phyloP scores from a whole-genome alignment of 2,797 vertebrate genomes.

The Antrozous pallidus region DNA sequence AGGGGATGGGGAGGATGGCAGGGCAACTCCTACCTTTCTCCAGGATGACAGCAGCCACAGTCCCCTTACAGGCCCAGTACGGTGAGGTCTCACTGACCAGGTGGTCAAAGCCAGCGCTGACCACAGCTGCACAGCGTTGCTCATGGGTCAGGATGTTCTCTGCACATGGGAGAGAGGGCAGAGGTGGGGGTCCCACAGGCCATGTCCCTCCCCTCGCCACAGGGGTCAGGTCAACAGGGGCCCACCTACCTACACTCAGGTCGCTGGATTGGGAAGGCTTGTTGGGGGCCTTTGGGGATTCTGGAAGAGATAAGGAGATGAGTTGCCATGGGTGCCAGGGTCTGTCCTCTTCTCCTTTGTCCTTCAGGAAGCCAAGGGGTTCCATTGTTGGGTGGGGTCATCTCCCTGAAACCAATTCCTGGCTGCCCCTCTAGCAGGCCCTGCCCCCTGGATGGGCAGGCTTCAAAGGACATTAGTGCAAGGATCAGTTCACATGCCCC shows the following conservation, averaged over 20 bases:
- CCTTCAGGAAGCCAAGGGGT: neutral
- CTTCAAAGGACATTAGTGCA: neutral
- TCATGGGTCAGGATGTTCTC: conserved; percentile 70
- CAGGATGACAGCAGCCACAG: conserved; percentile 75
- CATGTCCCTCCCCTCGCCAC: rapidly evolving
- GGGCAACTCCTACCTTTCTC: conserved; percentile 70
- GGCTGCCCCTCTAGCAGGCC: neutral
- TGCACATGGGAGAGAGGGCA: neutral
- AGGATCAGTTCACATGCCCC: neutral
- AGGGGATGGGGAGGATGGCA: too few relatives aligned
- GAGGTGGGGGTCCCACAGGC: neutral
- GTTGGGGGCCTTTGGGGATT: neutral
- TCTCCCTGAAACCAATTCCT: neutral
- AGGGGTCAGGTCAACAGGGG: neutral
- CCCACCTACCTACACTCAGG: conserved; percentile 30
- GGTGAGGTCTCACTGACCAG: conserved; percentile 44
- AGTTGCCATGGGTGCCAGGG: neutral
- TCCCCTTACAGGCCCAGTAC: conserved; percentile 63
- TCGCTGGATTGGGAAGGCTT: neutral
- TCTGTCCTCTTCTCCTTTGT: neutral
- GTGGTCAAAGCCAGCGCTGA: conserved; percentile 60
- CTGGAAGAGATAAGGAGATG: conserved; percentile 1
- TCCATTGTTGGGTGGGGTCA: neutral
- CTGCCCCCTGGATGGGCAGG: neutral
- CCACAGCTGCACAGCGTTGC: conserved; percentile 74